phyloP scores from a whole-genome alignment of 1,140 invertebrate species.

The Bilobella aurantiaca region DNA sequence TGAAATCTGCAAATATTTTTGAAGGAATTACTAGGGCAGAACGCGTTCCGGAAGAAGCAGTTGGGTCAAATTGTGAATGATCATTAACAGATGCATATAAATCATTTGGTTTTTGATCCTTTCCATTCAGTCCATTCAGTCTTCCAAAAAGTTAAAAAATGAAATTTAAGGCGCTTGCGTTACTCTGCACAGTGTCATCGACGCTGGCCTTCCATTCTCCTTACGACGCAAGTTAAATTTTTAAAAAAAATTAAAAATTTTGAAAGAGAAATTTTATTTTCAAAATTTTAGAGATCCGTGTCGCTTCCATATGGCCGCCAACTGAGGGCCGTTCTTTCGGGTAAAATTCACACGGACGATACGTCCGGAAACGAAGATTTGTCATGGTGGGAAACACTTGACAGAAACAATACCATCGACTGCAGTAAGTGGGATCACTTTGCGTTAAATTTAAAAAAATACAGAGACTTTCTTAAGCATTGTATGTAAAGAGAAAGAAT shows the following conservation, averaged over 20 bases:
- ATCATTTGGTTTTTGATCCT: conserved; percentile 1
- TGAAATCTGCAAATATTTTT: no score
- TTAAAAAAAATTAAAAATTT: not conserved
- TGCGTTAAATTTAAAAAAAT: no score
- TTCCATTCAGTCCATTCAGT: not conserved
- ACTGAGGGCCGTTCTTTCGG: conserved; percentile 10
- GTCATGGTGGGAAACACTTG: conserved; percentile 15
- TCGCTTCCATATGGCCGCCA: conserved; percentile 13
- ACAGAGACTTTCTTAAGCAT: no score
- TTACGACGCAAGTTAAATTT: conserved; percentile 5
- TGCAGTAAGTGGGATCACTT: conserved; percentile 14
- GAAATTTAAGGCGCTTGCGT: not conserved
- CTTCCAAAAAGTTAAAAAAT: no score
- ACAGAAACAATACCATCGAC: conserved; percentile 21
- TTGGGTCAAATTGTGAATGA: not conserved
- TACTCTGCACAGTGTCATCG: not conserved
- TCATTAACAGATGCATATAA: not conserved
- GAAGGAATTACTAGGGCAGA: no score
- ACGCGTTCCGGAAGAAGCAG: not conserved
- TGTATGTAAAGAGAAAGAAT: no score
- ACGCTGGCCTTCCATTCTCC: not conserved
- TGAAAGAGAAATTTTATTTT: not conserved
- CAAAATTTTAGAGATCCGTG: conserved; percentile 7
- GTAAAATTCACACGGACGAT: not conserved
- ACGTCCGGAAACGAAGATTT: conserved; percentile 7